Evolutionary conservation across 1,140 invertebrate genomes (phyloP).

Genomic region (Aricia agestis): DNA sequence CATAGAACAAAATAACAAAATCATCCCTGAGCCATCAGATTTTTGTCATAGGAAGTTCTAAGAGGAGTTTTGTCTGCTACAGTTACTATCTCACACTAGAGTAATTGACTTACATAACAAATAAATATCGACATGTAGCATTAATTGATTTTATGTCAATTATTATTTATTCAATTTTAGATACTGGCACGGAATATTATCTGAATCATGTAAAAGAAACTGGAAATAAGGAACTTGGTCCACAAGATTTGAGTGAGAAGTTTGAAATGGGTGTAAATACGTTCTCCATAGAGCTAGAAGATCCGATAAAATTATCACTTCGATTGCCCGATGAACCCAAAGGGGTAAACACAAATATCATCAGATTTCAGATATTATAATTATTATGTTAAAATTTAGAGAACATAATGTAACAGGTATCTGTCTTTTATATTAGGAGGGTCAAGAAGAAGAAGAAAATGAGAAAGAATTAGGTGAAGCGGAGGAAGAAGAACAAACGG

Average conservation of each 20-base stretch:
- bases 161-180: constrained; percentile 27
- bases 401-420: neutral
- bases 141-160: no score
- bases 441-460: constrained; percentile 40
- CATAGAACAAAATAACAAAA: neutral
- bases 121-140: no score
- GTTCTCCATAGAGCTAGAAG: constrained; percentile 56
- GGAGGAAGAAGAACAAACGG: constrained; percentile 47
- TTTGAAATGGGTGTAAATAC: constrained; percentile 70
- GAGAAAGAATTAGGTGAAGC: constrained; percentile 44
- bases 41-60: no score
- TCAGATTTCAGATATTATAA: neutral
- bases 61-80: no score
- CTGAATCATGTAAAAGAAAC: constrained; percentile 60
- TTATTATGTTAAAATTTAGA: neutral
- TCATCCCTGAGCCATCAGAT: no score
- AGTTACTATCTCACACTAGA: no score
- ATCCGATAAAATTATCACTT: constrained; percentile 46
- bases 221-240: constrained; percentile 43
- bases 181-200: constrained; percentile 61
- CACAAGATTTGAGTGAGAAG: constrained; percentile 57
- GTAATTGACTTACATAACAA: no score
- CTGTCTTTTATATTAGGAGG: constrained; percentile 32
- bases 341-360: constrained; percentile 39
- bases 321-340: constrained; percentile 51